Evolutionary conservation across 2,797 vertebrate genomes (phyloP).

Genomic region (Gastrophryne carolinensis): DNA sequence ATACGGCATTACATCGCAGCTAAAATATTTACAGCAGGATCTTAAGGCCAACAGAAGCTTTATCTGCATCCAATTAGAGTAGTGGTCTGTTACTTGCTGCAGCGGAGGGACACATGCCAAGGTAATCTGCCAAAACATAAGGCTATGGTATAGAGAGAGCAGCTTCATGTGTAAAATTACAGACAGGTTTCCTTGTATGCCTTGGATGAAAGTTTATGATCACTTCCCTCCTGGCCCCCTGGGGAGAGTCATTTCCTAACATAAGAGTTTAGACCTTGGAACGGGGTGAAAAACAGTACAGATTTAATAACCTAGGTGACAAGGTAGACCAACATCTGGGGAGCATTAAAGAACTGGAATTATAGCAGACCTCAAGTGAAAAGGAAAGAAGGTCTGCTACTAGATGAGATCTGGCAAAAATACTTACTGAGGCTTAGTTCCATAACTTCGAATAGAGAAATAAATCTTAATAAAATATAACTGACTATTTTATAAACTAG

Average conservation of each 20-base stretch:
- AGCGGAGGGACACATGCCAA: background rate
- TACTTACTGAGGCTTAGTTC: too few species aligned
- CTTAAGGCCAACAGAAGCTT: conserved; percentile 10
- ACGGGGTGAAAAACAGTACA: background rate
- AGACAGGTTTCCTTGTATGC: conserved; percentile 8
- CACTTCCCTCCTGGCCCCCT: background rate
- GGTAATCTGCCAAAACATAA: background rate
- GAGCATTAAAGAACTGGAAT: background rate
- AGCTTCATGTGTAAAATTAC: background rate
- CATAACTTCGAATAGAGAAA: too few species aligned
- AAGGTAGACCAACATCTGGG: background rate
- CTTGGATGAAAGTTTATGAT: background rate
- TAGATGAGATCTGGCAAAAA: too few species aligned
- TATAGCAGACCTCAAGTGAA: too few species aligned
- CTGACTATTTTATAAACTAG: too few species aligned
- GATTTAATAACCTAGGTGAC: background rate
- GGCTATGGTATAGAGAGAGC: background rate
- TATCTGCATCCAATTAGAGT: conserved; percentile 29
- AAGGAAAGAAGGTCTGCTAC: too few species aligned
- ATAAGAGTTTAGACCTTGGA: background rate
- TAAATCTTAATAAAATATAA: too few species aligned
- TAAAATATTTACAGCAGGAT: conserved; percentile 9
- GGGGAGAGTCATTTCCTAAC: background rate
- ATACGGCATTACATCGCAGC: conserved; percentile 24
- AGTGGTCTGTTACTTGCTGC: conserved; percentile 10